A percentile compares a stretch with the other conserved stretches of the same genome.
Conservation (phyloP, 2,797 vertebrate species). For the Megalops cyprinoides region DNA sequence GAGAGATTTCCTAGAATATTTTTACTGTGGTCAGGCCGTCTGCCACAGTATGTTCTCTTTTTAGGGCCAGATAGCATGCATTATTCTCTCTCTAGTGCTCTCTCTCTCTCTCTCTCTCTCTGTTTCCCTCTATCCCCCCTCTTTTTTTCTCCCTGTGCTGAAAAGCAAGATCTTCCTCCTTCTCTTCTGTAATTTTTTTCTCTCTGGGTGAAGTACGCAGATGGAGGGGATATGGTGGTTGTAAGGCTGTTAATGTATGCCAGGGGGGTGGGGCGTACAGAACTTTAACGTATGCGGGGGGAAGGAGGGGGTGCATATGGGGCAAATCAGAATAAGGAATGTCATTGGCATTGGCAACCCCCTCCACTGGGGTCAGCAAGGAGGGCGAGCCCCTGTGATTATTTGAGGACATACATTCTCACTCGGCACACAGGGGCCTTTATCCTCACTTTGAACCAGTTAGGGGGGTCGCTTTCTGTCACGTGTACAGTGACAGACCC, state of each 20-base stretch:
- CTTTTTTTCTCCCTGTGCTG: background rate
- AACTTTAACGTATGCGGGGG: too few species aligned
- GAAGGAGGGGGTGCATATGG: conserved; percentile 52
- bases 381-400: conserved; percentile 52
- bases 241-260: conserved; percentile 31
- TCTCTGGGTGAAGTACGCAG: conserved; percentile 58
- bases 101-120: conserved; percentile 21
- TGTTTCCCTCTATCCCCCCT: background rate
- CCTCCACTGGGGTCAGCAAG: conserved; percentile 46
- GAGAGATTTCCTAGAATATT: too few species aligned
- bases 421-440: conserved; percentile 32
- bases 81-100: background rate
- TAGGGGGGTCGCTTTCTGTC: conserved; percentile 60
- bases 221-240: conserved; percentile 63
- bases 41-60: too few species aligned
- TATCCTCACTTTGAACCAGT: conserved; percentile 48
- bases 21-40: too few species aligned
- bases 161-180: background rate
- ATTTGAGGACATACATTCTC: conserved; percentile 49
- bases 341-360: background rate
- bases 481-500: conserved; percentile 10
- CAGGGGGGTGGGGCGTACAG: conserved; percentile 31
- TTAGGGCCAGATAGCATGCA: background rate
- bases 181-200: background rate
- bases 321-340: conserved; percentile 55